Evolutionary conservation across 2,113 vertebrate genomes (phyloP), one percentile per base, ranked within the genome.

Genomic region (Pogona vitticeps): DNA sequence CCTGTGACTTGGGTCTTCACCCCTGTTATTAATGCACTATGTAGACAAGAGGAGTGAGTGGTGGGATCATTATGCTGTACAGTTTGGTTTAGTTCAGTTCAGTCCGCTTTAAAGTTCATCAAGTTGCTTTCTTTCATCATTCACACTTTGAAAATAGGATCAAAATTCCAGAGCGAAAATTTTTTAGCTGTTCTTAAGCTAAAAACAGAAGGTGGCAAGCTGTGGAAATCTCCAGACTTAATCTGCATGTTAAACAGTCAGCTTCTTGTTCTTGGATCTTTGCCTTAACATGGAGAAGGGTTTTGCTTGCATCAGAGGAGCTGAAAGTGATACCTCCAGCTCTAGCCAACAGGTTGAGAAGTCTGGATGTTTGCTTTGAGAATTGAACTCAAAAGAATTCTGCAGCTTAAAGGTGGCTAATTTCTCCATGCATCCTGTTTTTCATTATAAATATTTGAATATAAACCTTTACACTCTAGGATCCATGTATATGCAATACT

Each of bases 121-220:
- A 65, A 21, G 61, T 18, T 65, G 56, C 56, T 65, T 80, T 26
- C 13, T 18, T 71, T 85, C 40, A 80, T 78, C 90, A 81, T 86
- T 86, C 83, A 70, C 61, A 82, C 70, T 82, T 70, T 82, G 36
- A 82, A 52, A 38, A 1, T 58, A 70, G 63, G 84, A 86, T 93
- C 73, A 78, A 92, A 92, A 91, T 90, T 90, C 70, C 76, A 73
- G 65, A 86, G 80, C 85, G 90, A 71, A 28, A 86, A 85, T 83
- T 91, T 10, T 92, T 87, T 6, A 86, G 85, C 92, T 95, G 91
- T 92, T 91, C 52, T 31, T 80, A 2, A 80, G 33, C 18, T 63
- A 80, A 80, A 77, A 14, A 65, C 89, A 93, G 91, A 91, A 95
- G 92, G 81, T 82, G 82, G 17, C 15, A 86, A 91, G 91, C 89